Evolutionary conservation across 2,888 invertebrate species (phyloP), one percentile per base, ranked within the genome.

Genomic region (Aphrophora alni): DNA sequence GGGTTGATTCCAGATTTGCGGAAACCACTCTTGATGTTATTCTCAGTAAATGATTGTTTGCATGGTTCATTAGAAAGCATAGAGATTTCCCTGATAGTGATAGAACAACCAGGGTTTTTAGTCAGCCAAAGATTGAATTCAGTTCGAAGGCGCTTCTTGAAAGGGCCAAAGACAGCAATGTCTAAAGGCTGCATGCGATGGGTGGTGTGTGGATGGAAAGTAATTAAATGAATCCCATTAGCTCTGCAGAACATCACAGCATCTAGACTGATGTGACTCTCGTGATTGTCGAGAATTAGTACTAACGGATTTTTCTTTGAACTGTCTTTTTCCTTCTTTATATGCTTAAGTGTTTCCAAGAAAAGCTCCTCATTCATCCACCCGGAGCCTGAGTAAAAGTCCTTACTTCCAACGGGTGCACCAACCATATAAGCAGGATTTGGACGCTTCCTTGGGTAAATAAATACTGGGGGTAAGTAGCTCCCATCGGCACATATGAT

Each of bases 111-210:
- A 24, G 72, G 72, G 27, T 72, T 27, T n/a, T 72, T 24, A 0
- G 33, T 2, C n/a, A 72, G 21, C 72, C 72, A 72, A 17, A 28
- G 21, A 12, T 72, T 33, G 8, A n/a, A 27, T 72, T 27, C 72
- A 2, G 27, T 12, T 5, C n/a, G n/a, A 33, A 72, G 33, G 10
- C 27, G 33, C n/a, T 21, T n/a, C 21, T 70, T 76, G n/a, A 76
- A 51, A 17, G 78, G 33, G n/a, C 33, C 21, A 38, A 70, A 78
- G 4, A 78, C 28, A 21, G 78, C 21, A 12, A 28, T 33, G 27
- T 71, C 71, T n/a, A 78, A 38, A 8, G 71, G 78, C 8, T 78
- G 78, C 26, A 78, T n/a, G 21, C 44, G 33, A 38, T 78, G 71
- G 33, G 38, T 59, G 25, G 77, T 59, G 21, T 77, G 77, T 4